These are phyloP conservation scores for Alviniconcha marisindica DNA, from an alignment of 1,140 invertebrate genomes.

Conservation along the genomic window DNA sequence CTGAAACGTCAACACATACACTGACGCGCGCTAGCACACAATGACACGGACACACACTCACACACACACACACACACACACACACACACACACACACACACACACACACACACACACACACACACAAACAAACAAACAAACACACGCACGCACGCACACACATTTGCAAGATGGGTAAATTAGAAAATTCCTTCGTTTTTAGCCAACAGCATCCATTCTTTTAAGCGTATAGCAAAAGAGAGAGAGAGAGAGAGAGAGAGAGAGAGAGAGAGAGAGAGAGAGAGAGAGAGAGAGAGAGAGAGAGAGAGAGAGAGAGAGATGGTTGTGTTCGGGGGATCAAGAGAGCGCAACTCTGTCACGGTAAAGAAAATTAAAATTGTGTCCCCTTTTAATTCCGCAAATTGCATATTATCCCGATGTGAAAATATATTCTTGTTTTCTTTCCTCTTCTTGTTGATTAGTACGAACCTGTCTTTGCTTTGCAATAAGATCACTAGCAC, in stretches of 20 bases:
- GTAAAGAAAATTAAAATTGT: too few relatives aligned
- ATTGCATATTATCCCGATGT: too few relatives aligned
- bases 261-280: neutral
- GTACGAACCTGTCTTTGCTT: too few relatives aligned
- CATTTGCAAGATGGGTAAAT: too few relatives aligned
- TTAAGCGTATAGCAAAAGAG: neutral
- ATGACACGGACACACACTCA: neutral
- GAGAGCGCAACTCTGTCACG: too few relatives aligned
- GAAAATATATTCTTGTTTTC: too few relatives aligned
- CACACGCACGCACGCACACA: constrained; percentile 12
- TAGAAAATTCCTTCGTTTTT: too few relatives aligned
- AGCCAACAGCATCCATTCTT: too few relatives aligned
- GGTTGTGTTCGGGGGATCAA: too few relatives aligned
- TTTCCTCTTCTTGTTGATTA: too few relatives aligned
- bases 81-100: neutral
- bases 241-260: neutral
- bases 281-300: neutral
- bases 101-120: neutral
- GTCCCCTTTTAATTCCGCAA: too few relatives aligned
- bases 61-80: neutral
- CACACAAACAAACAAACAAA: constrained; percentile 1
- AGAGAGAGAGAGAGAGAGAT: constrained; percentile 1
- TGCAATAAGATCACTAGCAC: too few relatives aligned
- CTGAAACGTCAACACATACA: neutral
- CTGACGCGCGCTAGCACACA: neutral